phyloP scores from a whole-genome alignment of 2,888 invertebrate genomes.

The Tholera decimalis region DNA sequence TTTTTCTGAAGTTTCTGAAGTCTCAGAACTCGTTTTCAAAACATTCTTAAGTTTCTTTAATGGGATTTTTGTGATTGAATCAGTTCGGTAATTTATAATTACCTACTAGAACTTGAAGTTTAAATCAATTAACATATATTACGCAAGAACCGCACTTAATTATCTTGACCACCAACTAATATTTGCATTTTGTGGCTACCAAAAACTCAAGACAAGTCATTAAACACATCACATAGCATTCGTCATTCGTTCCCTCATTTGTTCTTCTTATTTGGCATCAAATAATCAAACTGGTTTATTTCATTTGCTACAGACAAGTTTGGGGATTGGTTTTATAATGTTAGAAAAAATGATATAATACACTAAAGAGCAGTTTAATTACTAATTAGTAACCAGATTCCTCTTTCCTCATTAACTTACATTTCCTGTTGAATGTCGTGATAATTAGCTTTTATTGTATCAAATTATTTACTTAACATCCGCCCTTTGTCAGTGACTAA shows the following conservation, averaged over 20 bases:
- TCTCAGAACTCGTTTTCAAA: too few species aligned
- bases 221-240: constrained; percentile 2
- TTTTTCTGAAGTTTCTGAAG: too few species aligned
- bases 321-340: not conserved
- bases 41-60: too few species aligned
- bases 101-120: too few species aligned
- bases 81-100: too few species aligned
- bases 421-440: not conserved
- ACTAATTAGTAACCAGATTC: constrained; percentile 16
- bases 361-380: not conserved
- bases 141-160: not conserved
- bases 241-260: too few species aligned
- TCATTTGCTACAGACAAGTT: not conserved
- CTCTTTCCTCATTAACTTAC: constrained; percentile 19
- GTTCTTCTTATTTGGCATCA: constrained; percentile 15
- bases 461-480: constrained; percentile 1
- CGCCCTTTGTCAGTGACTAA: not conserved
- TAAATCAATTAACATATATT: too few species aligned
- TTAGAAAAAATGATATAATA: not conserved
- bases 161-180: not conserved
- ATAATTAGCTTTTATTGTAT: not conserved
- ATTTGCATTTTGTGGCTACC: constrained; percentile 5
- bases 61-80: too few species aligned
- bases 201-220: not conserved
- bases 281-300: constrained; percentile 23